Conservation (phyloP, 1,140 invertebrate species). For the Heliconius hermathena region DNA sequence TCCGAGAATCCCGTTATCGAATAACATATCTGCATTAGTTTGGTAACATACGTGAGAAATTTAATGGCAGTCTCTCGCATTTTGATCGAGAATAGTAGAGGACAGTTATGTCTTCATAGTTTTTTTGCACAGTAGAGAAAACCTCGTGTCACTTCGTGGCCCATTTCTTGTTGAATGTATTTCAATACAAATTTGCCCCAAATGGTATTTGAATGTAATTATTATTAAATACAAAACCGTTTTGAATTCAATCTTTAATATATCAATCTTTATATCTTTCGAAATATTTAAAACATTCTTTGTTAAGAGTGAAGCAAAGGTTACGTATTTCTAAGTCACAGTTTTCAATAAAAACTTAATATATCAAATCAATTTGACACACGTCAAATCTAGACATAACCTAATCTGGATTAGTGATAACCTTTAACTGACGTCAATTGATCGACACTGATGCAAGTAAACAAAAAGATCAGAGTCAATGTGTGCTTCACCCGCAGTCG, state of each 20-base stretch:
- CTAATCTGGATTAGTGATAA: constrained; percentile 57
- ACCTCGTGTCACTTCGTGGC: too few species aligned
- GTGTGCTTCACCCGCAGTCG: constrained; percentile 9
- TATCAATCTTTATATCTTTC: not conserved
- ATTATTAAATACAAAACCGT: too few species aligned
- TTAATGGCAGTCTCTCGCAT: constrained; percentile 34
- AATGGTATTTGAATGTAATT: too few species aligned
- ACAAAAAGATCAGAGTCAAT: constrained; percentile 49
- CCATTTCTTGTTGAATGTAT: too few species aligned
- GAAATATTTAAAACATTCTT: not conserved
- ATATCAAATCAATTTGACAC: not conserved
- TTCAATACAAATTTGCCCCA: too few species aligned
- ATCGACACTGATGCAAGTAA: constrained; percentile 61
- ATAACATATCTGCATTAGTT: constrained; percentile 50
- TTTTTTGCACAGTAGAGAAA: not conserved
- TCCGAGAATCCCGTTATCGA: constrained; percentile 53
- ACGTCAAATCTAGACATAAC: constrained; percentile 38
- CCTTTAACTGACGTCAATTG: constrained; percentile 66
- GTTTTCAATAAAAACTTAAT: not conserved
- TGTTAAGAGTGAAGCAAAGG: too few species aligned
- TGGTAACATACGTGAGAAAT: constrained; percentile 41
- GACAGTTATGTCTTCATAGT: constrained; percentile 13
- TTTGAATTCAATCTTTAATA: too few species aligned
- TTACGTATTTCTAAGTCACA: too few species aligned
- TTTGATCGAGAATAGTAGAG: constrained; percentile 14